A percentile compares a stretch with the other conserved stretches of the same genome.
Conservation (phyloP, 2,797 vertebrate genomes). For the Myioborus miniatus region DNA sequence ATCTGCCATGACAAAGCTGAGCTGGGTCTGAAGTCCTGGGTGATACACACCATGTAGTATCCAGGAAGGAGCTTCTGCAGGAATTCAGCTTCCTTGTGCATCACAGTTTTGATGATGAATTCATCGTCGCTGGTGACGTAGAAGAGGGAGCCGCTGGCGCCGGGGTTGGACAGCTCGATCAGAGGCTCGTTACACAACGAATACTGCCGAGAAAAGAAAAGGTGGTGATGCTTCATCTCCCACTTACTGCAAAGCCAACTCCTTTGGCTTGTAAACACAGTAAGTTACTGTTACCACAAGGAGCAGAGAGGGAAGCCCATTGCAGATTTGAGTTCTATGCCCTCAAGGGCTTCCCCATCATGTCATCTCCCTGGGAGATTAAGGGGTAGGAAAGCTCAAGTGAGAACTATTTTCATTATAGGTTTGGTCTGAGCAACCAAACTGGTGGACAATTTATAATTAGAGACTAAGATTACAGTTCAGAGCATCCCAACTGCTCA, state of each 20-base stretch:
- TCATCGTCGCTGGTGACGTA: constrained; percentile 96
- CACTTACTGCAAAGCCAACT: background rate
- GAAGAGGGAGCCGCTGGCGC: constrained; percentile 96
- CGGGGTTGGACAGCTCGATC: constrained; percentile 96
- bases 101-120: constrained; percentile 98
- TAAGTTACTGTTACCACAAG: no score
- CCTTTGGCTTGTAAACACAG: no score
- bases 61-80: constrained; percentile 97
- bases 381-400: background rate
- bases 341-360: background rate
- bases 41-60: constrained; percentile 92
- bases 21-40: background rate
- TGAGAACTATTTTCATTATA: background rate
- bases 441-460: background rate
- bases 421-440: background rate
- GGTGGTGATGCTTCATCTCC: background rate
- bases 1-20: background rate
- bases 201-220: constrained; percentile 78
- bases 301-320: no score
- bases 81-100: constrained; percentile 99
- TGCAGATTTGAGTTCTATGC: background rate
- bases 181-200: constrained; percentile 95
- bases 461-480: background rate
- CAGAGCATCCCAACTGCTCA: constrained; percentile 6
- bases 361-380: background rate